Percentiles rank a stretch among this genome's conserved stretches.
phyloP scores from a whole-genome alignment of 2,797 vertebrate species.

The Etheostoma perlongum region DNA sequence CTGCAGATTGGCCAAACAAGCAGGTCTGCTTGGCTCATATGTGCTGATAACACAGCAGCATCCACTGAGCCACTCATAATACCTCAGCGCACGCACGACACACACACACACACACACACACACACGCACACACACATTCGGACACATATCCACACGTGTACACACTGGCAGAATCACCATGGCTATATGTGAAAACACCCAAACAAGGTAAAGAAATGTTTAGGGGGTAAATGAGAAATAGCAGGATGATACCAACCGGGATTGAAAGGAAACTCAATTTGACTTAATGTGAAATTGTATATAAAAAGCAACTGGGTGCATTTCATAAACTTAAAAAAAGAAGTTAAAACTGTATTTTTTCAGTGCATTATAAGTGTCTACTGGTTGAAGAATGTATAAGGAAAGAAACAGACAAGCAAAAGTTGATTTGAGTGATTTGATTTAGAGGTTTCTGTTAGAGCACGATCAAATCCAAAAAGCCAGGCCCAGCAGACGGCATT shows the following conservation, averaged over 20 bases:
- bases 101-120: slow-evolving; percentile 4
- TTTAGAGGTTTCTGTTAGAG: not conserved
- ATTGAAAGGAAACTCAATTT: not conserved
- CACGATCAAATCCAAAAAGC: slow-evolving; percentile 6
- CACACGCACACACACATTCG: not conserved
- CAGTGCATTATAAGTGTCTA: not conserved
- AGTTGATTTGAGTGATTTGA: not conserved
- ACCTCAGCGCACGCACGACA: slow-evolving; percentile 14
- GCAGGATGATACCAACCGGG: not conserved
- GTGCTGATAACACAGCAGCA: slow-evolving; percentile 55
- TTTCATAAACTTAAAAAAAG: not conserved
- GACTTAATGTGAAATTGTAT: slow-evolving; percentile 3
- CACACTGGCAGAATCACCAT: slow-evolving; percentile 15
- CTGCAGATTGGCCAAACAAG: slow-evolving; percentile 71
- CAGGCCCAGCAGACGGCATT: not conserved
- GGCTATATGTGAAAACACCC: slow-evolving; percentile 15
- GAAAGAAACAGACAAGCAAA: not conserved
- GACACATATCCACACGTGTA: slow-evolving; percentile 17
- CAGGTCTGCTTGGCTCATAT: slow-evolving; percentile 62
- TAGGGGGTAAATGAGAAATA: not conserved
- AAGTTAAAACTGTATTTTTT: not conserved
- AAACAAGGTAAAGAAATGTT: not conserved
- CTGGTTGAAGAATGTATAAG: not conserved
- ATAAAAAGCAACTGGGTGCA: not conserved
- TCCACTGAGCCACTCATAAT: slow-evolving; percentile 43